These are phyloP conservation scores for Lineus longissimus DNA, from an alignment of 1,140 invertebrate species.

Conservation along the genomic window DNA sequence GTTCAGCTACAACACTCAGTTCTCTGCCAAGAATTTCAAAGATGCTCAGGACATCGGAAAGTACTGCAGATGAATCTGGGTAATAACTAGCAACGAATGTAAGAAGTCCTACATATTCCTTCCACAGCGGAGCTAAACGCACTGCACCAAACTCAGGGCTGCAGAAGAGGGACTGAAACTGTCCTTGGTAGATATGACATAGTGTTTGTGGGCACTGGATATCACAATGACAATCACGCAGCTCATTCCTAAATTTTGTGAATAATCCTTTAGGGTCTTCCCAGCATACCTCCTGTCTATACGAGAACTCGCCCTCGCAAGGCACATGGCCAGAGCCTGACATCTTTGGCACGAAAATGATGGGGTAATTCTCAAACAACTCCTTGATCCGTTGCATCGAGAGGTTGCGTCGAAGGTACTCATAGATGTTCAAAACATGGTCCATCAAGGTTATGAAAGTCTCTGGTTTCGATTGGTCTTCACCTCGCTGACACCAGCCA, in stretches of 20 bases:
- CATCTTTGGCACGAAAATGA: conserved; percentile 37
- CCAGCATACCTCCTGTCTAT: conserved; percentile 41
- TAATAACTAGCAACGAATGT: background rate
- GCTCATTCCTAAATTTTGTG: conserved; percentile 25
- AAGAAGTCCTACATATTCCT: background rate
- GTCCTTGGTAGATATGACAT: no score
- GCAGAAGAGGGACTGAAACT: no score
- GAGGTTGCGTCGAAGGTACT: conserved; percentile 31
- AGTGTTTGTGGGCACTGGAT: no score
- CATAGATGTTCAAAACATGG: conserved; percentile 36
- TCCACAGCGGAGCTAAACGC: no score
- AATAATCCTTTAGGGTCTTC: conserved; percentile 38
- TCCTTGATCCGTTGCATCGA: conserved; percentile 31
- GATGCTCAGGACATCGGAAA: conserved; percentile 7
- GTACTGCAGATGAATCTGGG: background rate
- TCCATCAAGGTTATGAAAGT: conserved; percentile 18
- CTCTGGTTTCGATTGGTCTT: background rate
- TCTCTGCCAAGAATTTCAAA: background rate
- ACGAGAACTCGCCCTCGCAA: conserved; percentile 31
- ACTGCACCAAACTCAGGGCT: no score
- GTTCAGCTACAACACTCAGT: background rate
- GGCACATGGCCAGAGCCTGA: background rate
- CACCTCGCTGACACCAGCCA: conserved; percentile 4
- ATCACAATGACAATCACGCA: conserved; percentile 26
- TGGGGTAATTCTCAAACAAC: conserved; percentile 35